Evolutionary conservation across 2,113 vertebrate species (phyloP), one percentile per base, ranked within the genome.

Genomic region (Percopsis transmontana): DNA sequence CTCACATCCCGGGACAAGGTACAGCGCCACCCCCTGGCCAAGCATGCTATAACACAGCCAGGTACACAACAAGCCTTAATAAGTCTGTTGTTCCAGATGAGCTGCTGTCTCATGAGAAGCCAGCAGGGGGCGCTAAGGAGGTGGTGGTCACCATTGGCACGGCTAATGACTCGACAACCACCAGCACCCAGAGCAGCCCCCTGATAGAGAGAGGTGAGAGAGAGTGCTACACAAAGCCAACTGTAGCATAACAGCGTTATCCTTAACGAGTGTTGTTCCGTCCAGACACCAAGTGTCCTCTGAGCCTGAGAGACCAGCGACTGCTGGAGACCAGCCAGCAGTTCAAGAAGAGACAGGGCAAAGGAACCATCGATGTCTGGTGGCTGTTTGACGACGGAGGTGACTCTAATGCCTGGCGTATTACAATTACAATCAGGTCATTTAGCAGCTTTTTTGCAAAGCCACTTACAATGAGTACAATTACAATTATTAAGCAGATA

Each of bases 381-480:
- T 99, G 97, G 97, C 93, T 99, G 65, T 99, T 98, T 88, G 97
- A 99, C 68, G 97, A 99, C 71, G 97, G 97, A 91, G 97, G 97
- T 98, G 90, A 33, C 27, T n/a, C n/a, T n/a, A n/a, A n/a, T n/a
- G n/a, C n/a, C n/a, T n/a, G n/a, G n/a, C n/a, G n/a, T n/a, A n/a
- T n/a, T n/a, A n/a, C n/a, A n/a, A n/a, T n/a, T n/a, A n/a, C n/a
- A n/a, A n/a, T n/a, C n/a, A n/a, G n/a, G n/a, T n/a, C n/a, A n/a
- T n/a, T n/a, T n/a, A n/a, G n/a, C n/a, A n/a, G n/a, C n/a, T n/a
- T n/a, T n/a, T n/a, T n/a, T n/a, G n/a, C n/a, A n/a, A n/a, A n/a
- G n/a, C n/a, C n/a, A n/a, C n/a, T n/a, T n/a, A n/a, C n/a, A n/a
- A n/a, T n/a, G n/a, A n/a, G n/a, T n/a, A n/a, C n/a, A n/a, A n/a